phyloP scores from a whole-genome alignment of 2,797 vertebrate genomes.

The Tarsius wallacei region DNA sequence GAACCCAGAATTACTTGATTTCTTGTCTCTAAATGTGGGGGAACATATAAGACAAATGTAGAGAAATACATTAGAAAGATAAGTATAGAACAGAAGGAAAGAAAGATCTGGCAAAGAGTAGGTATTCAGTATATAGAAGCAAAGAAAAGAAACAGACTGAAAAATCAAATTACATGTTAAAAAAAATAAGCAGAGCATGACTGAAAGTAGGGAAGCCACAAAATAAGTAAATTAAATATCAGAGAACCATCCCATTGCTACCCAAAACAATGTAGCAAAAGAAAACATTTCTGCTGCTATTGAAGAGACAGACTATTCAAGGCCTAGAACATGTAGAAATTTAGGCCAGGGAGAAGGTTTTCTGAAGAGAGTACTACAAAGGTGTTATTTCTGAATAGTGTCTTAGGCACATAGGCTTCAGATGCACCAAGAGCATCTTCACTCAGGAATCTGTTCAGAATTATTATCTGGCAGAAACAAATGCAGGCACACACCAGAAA shows the following conservation, averaged over 20 bases:
- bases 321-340: background rate
- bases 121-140: background rate
- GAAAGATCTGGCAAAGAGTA: background rate
- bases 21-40: background rate
- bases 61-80: background rate
- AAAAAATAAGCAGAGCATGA: background rate
- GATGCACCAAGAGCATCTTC: background rate
- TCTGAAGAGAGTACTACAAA: background rate
- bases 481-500: background rate
- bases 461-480: background rate
- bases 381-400: background rate
- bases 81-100: background rate
- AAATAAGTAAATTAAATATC: background rate
- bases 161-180: conserved; percentile 30
- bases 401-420: background rate
- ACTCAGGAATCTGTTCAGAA: background rate
- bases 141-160: background rate
- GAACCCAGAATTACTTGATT: background rate
- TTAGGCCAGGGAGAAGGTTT: background rate
- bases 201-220: background rate
- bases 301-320: background rate
- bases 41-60: background rate
- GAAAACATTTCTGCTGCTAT: background rate
- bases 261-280: background rate
- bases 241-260: background rate